A percentile compares a stretch with the other conserved stretches of the same genome.
These are phyloP conservation scores for Ormyrus labotus DNA, from an alignment of 2,888 invertebrate genomes.

Conservation along the genomic window DNA sequence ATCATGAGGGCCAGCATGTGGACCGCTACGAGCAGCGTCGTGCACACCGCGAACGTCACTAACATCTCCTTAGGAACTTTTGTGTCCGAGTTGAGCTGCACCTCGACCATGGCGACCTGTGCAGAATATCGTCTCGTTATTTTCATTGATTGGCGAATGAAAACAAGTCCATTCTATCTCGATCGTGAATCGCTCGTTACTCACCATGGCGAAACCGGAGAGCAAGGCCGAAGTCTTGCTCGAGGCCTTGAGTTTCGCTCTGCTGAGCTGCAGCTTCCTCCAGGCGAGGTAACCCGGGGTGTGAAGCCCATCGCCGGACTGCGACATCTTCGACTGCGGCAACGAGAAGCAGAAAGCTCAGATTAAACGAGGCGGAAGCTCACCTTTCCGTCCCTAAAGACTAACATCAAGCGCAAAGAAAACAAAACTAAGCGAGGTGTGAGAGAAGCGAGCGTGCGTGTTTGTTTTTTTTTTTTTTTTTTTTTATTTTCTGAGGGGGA, in stretches of 20 bases:
- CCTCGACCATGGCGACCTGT: conserved; percentile 97
- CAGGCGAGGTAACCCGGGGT: conserved; percentile 91
- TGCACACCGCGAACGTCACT: conserved; percentile 95
- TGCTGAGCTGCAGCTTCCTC: conserved; percentile 94
- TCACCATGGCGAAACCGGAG: conserved; percentile 98
- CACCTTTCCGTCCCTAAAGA: no score
- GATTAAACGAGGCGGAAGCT: no score
- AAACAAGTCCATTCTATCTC: background rate
- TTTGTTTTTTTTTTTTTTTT: background rate
- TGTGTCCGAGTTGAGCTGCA: conserved; percentile 88
- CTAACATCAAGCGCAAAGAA: no score
- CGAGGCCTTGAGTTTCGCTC: conserved; percentile 98
- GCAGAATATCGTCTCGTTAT: no score
- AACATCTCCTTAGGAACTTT: conserved; percentile 88
- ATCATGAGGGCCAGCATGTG: conserved; percentile 99
- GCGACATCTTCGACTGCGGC: conserved; percentile 85
- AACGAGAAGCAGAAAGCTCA: background rate
- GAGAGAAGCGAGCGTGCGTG: background rate
- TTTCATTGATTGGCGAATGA: no score
- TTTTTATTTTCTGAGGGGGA: background rate
- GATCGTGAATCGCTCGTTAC: conserved; percentile 54
- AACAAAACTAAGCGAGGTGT: background rate
- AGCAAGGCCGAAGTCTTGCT: conserved; percentile 98
- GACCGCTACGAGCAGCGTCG: conserved; percentile 96
- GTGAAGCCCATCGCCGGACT: conserved; percentile 85